These are phyloP conservation scores for Bos javanicus DNA, from an alignment of 2,113 vertebrate species.

Conservation along the genomic window DNA sequence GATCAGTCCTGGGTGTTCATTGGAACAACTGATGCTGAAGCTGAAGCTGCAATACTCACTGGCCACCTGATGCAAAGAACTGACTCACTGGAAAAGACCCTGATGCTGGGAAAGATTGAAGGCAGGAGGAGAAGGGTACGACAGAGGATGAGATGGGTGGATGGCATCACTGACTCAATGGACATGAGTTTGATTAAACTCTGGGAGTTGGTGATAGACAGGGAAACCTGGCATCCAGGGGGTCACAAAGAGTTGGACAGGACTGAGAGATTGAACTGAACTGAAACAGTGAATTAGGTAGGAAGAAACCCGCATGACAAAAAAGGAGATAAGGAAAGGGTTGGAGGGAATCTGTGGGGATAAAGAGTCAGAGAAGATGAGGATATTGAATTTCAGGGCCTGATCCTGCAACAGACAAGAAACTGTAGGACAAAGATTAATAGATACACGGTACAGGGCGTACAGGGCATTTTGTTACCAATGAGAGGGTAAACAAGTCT, in stretches of 20 bases:
- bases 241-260: neutral
- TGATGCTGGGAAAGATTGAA: neutral
- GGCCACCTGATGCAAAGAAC: neutral
- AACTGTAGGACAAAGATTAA: neutral
- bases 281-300: neutral
- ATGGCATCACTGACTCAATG: neutral
- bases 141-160: neutral
- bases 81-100: neutral
- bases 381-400: neutral
- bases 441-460: neutral
- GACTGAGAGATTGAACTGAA: neutral
- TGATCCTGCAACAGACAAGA: neutral
- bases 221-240: neutral
- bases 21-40: neutral
- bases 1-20: neutral
- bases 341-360: accelerated
- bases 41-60: neutral
- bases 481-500: neutral
- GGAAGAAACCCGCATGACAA: neutral
- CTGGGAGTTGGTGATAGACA: neutral
- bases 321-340: neutral
- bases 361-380: too few species aligned
- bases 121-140: neutral
- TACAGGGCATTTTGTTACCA: neutral
- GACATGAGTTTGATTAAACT: neutral